Percentiles rank a stretch among this genome's conserved stretches.
These are phyloP conservation scores for Argyresthia albistria DNA, from an alignment of 2,888 invertebrate species.

Conservation along the genomic window DNA sequence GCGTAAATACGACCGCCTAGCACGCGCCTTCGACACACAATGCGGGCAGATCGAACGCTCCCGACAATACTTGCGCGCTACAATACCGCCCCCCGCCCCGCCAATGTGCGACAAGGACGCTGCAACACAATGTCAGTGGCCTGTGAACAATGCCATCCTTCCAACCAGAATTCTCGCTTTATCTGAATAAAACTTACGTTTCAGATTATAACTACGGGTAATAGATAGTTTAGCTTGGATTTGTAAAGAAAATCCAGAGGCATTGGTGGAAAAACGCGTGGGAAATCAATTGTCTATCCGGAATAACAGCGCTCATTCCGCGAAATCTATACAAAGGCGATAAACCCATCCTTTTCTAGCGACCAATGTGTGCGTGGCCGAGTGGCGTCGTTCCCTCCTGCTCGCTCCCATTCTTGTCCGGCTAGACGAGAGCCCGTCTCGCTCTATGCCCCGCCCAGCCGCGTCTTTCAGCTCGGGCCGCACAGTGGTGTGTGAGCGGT, in stretches of 20 bases:
- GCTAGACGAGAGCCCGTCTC: constrained; percentile 52
- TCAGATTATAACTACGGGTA: constrained; percentile 9
- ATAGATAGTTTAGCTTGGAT: neutral
- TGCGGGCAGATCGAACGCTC: constrained; percentile 68
- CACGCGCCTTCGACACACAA: constrained; percentile 61
- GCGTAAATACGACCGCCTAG: constrained; percentile 29
- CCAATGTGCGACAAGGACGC: constrained; percentile 64
- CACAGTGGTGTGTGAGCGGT: constrained; percentile 51
- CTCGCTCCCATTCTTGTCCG: constrained; percentile 30
- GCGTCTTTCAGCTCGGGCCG: constrained; percentile 38
- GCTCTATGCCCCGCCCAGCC: constrained; percentile 64
- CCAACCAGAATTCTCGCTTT: constrained; percentile 24
- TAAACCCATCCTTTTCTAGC: constrained; percentile 64
- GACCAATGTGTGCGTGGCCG: constrained; percentile 53
- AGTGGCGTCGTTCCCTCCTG: constrained; percentile 36
- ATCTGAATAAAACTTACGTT: constrained; percentile 24
- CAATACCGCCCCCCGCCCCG: constrained; percentile 63
- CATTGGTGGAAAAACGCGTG: constrained; percentile 34
- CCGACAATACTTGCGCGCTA: constrained; percentile 71
- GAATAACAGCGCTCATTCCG: constrained; percentile 56
- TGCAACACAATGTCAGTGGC: constrained; percentile 69
- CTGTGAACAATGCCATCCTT: constrained; percentile 66
- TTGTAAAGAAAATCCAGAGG: constrained; percentile 18
- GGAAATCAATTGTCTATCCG: constrained; percentile 66
- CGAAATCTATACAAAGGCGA: constrained; percentile 67